Evolutionary conservation across 2,113 vertebrate genomes (phyloP).

Genomic region (Craseonycteris thonglongyai): DNA sequence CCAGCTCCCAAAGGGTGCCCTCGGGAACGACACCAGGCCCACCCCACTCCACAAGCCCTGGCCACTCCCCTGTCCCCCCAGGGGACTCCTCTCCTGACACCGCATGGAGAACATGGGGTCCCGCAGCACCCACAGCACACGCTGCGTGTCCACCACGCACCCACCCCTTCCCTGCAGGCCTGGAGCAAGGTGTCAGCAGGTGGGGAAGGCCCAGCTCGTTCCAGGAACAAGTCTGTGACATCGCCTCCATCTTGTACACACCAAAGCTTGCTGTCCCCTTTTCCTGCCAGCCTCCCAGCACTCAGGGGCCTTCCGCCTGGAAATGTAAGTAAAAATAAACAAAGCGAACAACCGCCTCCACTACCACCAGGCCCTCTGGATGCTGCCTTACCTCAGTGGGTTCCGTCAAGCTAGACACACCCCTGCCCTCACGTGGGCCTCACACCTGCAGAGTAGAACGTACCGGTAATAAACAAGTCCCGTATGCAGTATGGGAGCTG

Average conservation of each 20-base stretch:
- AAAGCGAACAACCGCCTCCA: background rate
- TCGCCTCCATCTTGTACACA: too few relatives aligned
- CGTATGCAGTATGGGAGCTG: fast-evolving
- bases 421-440: background rate
- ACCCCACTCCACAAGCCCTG: fast-evolving
- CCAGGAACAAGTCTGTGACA: background rate
- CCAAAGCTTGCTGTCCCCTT: background rate
- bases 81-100: background rate
- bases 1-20: background rate
- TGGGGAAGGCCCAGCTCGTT: background rate
- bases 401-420: background rate
- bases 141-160: fast-evolving
- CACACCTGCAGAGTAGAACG: fast-evolving
- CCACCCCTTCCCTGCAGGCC: background rate
- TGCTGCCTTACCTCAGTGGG: background rate
- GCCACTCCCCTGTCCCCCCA: background rate
- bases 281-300: background rate
- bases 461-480: background rate
- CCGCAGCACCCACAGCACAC: fast-evolving
- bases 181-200: background rate
- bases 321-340: background rate
- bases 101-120: background rate
- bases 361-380: fast-evolving
- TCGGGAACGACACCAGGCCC: background rate
- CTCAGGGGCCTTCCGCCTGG: background rate